Conservation (phyloP, 2,113 vertebrate species). For the Neodon shergylaensis region DNA sequence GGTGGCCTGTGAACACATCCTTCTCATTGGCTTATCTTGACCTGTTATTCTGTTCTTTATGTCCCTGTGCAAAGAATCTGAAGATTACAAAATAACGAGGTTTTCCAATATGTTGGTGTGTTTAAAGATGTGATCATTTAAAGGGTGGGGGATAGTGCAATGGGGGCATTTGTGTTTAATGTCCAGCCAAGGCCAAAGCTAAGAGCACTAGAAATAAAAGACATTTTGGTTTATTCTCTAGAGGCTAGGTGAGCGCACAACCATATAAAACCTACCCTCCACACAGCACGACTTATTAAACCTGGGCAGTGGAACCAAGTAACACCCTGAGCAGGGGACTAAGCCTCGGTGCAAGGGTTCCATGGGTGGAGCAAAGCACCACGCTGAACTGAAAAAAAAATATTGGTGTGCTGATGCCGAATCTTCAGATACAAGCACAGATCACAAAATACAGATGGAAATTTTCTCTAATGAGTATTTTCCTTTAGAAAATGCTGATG, state of each 20-base stretch:
- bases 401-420: background rate
- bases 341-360: background rate
- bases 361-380: slow-evolving; percentile 27
- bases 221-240: slow-evolving; percentile 62
- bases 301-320: slow-evolving; percentile 17
- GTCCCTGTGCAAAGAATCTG: slow-evolving; percentile 73
- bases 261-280: slow-evolving; percentile 60
- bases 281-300: slow-evolving; percentile 63
- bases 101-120: slow-evolving; percentile 73
- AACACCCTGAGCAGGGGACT: slow-evolving; percentile 25
- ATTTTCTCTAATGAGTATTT: background rate
- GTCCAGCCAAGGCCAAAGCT: slow-evolving; percentile 63
- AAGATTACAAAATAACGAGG: slow-evolving; percentile 74
- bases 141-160: slow-evolving; percentile 49
- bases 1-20: slow-evolving; percentile 63
- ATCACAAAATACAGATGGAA: background rate
- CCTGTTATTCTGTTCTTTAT: slow-evolving; percentile 72
- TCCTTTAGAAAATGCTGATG: slow-evolving; percentile 21
- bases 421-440: background rate
- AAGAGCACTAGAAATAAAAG: slow-evolving; percentile 20
- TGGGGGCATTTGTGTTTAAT: slow-evolving; percentile 75
- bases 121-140: slow-evolving; percentile 76
- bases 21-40: slow-evolving; percentile 75
- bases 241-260: slow-evolving; percentile 70
- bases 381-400: background rate